Evolutionary conservation across 1,140 invertebrate genomes (phyloP).

Genomic region (Plectrocnemia conspersa): DNA sequence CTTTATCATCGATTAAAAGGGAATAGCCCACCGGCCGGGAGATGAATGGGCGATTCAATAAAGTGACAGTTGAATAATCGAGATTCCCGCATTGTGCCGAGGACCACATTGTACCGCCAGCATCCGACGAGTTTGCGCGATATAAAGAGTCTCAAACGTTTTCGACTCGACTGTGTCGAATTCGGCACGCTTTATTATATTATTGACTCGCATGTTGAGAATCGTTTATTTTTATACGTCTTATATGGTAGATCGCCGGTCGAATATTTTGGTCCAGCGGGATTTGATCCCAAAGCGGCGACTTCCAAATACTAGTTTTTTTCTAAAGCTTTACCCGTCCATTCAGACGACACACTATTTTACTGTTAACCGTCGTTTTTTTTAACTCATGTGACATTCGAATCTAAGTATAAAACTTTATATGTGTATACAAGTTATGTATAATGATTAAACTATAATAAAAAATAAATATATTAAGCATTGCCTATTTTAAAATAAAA

Average conservation of each 20-base stretch:
- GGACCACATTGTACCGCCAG: constrained; percentile 22
- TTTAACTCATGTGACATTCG: constrained; percentile 4
- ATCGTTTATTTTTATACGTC: too few species aligned
- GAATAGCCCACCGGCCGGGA: constrained; percentile 1
- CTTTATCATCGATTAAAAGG: constrained; percentile 32
- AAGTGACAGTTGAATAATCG: constrained; percentile 15
- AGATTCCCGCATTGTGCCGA: constrained; percentile 20
- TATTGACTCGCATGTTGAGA: too few species aligned
- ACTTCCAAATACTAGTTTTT: constrained; percentile 23
- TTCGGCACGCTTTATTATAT: not conserved
- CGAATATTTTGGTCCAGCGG: constrained; percentile 21
- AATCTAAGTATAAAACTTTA: too few species aligned
- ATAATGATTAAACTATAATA: too few species aligned
- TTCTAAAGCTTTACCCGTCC: constrained; percentile 5
- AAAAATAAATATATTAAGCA: too few species aligned
- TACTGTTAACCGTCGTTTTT: constrained; percentile 29
- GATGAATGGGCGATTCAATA: constrained; percentile 16
- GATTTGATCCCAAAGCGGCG: constrained; percentile 6
- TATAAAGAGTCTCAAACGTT: not conserved
- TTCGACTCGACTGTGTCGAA: constrained; percentile 3
- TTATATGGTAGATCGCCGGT: not conserved
- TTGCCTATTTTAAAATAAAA: too few species aligned
- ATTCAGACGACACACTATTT: constrained; percentile 24
- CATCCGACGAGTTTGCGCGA: constrained; percentile 23
- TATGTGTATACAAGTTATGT: too few species aligned